A percentile compares a stretch with the other conserved stretches of the same genome.
phyloP scores from a whole-genome alignment of 2,888 invertebrate species.

The Drosophila colorata region DNA sequence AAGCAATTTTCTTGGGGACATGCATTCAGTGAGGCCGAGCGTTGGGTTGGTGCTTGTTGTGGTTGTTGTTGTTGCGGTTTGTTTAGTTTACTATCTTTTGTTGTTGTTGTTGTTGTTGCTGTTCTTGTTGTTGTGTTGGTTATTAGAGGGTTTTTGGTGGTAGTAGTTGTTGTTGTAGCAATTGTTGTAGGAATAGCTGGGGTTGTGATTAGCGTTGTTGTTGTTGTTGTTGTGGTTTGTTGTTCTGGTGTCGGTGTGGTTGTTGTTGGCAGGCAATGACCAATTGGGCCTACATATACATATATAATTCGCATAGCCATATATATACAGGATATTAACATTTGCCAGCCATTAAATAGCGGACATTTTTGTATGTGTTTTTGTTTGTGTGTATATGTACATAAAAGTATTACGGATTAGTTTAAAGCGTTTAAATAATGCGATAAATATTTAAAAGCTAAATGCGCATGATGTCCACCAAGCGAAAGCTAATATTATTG shows the following conservation, averaged over 20 bases:
- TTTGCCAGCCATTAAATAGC: constrained; percentile 23
- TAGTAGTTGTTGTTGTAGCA: constrained; percentile 52
- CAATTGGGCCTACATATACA: constrained; percentile 83
- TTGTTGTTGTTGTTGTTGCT: constrained; percentile 46
- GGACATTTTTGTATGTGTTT: background rate
- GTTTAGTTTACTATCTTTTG: constrained; percentile 40
- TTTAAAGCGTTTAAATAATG: constrained; percentile 18
- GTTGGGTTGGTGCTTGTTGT: constrained; percentile 72
- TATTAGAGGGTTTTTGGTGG: constrained; percentile 48
- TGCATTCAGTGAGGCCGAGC: constrained; percentile 85
- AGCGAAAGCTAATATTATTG: background rate
- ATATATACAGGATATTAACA: constrained; percentile 21
- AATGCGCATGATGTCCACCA: constrained; percentile 5
- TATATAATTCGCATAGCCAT: constrained; percentile 33
- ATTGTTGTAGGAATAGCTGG: constrained; percentile 47
- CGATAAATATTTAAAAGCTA: constrained; percentile 5
- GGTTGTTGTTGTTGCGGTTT: constrained; percentile 43
- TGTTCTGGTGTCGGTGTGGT: constrained; percentile 74
- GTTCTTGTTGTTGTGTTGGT: constrained; percentile 38
- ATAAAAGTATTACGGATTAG: constrained; percentile 48
- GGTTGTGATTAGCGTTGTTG: constrained; percentile 44
- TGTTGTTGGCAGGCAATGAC: constrained; percentile 84
- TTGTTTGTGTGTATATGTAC: constrained; percentile 5
- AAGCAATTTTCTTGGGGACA: constrained; percentile 87
- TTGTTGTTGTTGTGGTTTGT: constrained; percentile 49